Conservation (phyloP, 1,140 invertebrate genomes). For the Meloidogyne chitwoodi region DNA sequence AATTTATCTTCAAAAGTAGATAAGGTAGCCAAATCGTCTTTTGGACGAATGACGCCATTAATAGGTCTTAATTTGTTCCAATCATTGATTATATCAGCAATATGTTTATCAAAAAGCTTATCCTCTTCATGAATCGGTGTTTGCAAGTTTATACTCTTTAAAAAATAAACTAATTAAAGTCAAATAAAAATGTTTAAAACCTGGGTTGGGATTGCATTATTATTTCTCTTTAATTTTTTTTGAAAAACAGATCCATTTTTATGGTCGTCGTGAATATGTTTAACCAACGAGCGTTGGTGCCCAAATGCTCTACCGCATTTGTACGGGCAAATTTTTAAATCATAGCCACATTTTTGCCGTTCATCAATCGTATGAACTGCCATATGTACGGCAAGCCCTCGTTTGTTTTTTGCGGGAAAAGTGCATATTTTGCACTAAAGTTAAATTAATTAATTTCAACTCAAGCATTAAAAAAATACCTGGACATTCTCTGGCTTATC, state of each 20-base stretch:
- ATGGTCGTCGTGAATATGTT: no score
- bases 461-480: slow-evolving; percentile 52
- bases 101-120: slow-evolving; percentile 89
- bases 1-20: slow-evolving; percentile 91
- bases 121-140: slow-evolving; percentile 98
- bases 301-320: no score
- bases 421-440: no score
- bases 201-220: slow-evolving; percentile 93
- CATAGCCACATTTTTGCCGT: no score
- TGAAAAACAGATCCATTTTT: no score
- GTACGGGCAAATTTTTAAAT: no score
- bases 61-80: slow-evolving; percentile 97
- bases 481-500: slow-evolving; percentile 89
- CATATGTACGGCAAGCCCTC: no score
- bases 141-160: slow-evolving; percentile 76
- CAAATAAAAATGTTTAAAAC: slow-evolving; percentile 61
- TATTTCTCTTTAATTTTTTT: no score
- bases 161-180: slow-evolving; percentile 34
- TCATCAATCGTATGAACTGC: no score
- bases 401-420: no score
- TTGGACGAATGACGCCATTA: slow-evolving; percentile 77
- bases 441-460: no score
- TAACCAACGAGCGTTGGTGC: no score
- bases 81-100: slow-evolving; percentile 82
- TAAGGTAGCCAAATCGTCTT: slow-evolving; percentile 84